Evolutionary conservation across 2,797 vertebrate genomes (phyloP).

Genomic region (Pempheris klunzingeri): DNA sequence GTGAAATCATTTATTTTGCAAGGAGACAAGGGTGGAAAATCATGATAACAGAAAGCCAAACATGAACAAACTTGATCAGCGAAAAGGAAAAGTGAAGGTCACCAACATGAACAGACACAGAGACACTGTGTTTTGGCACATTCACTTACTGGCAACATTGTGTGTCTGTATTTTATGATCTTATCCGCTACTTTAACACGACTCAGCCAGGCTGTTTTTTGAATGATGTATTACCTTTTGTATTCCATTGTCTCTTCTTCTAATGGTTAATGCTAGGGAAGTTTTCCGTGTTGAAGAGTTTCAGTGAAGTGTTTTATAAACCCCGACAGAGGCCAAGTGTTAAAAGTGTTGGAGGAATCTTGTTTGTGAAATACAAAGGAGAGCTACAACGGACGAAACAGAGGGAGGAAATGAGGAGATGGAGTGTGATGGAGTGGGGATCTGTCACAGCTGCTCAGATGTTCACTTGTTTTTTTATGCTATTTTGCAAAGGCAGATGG

Average conservation of each 20-base stretch:
- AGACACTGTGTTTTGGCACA: neutral
- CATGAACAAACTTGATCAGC: constrained; percentile 6
- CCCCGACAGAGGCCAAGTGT: constrained; percentile 16
- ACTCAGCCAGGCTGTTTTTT: neutral
- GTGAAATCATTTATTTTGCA: constrained; percentile 23
- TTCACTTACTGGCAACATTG: constrained; percentile 7
- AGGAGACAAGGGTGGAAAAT: constrained; percentile 16
- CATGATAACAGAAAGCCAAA: constrained; percentile 19
- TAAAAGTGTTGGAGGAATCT: constrained; percentile 28
- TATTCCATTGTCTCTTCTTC: constrained; percentile 3
- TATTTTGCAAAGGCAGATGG: constrained; percentile 60
- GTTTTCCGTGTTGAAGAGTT: constrained; percentile 13
- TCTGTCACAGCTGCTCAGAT: constrained; percentile 63
- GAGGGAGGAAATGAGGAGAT: constrained; percentile 4
- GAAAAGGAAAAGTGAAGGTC: constrained; percentile 28
- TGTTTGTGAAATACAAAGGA: constrained; percentile 29
- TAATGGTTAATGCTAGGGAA: neutral
- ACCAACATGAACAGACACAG: neutral
- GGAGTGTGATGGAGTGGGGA: constrained; percentile 18
- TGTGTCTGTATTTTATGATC: constrained; percentile 18
- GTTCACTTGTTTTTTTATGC: constrained; percentile 42
- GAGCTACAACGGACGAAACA: constrained; percentile 2
- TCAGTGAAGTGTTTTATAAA: constrained; percentile 35
- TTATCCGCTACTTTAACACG: neutral
- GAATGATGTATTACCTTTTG: neutral